phyloP scores from a whole-genome alignment of 2,888 invertebrate species.

The Tenthredo notha region DNA sequence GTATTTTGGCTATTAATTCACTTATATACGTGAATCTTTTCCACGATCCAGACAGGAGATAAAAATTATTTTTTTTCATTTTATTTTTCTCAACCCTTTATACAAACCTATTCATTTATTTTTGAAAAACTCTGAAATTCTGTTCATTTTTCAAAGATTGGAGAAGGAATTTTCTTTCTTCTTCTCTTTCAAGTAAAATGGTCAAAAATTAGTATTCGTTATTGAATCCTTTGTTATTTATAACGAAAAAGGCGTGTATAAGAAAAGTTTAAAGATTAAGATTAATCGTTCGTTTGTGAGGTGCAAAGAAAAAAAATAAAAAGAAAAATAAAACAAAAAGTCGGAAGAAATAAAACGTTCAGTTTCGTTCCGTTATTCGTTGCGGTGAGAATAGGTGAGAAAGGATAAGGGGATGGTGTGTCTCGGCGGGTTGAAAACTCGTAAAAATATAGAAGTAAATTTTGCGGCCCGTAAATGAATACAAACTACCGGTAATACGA shows the following conservation, averaged over 20 bases:
- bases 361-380: background rate
- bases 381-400: background rate
- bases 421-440: slow-evolving; percentile 44
- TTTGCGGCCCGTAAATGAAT: slow-evolving; percentile 52
- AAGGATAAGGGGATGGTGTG: background rate
- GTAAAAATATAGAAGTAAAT: slow-evolving; percentile 55
- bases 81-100: background rate
- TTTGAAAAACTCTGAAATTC: background rate
- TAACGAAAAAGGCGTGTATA: background rate
- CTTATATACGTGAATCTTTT: background rate
- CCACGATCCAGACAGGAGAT: slow-evolving; percentile 38
- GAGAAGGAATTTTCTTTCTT: background rate
- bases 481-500: slow-evolving; percentile 56
- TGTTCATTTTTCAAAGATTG: background rate
- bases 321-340: background rate
- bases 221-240: background rate
- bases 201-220: no score
- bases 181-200: no score
- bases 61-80: background rate
- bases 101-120: background rate
- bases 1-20: slow-evolving; percentile 70
- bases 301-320: no score
- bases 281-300: slow-evolving; percentile 47
- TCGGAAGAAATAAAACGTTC: slow-evolving; percentile 45
- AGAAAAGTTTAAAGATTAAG: slow-evolving; percentile 40